phyloP scores from a whole-genome alignment of 2,113 vertebrate species.

The Riparia riparia region DNA sequence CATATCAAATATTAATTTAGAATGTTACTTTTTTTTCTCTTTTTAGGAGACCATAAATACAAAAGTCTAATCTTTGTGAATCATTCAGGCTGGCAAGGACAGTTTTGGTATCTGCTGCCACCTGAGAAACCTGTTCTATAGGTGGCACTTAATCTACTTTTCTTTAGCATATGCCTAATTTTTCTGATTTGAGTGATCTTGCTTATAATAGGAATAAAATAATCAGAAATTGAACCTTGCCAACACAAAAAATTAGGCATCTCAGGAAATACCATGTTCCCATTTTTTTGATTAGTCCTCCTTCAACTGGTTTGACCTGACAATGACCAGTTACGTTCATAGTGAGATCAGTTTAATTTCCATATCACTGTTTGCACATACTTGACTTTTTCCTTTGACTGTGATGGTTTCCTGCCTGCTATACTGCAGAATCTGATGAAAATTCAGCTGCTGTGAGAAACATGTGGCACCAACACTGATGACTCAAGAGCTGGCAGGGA shows the following conservation, averaged over 20 bases:
- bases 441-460: not conserved
- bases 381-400: not conserved
- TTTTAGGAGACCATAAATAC: not conserved
- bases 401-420: not conserved
- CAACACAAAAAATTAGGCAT: not conserved
- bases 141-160: not conserved
- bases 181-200: not conserved
- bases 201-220: not conserved
- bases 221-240: not conserved
- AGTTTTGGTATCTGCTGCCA: not conserved
- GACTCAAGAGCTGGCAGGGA: conserved; percentile 17
- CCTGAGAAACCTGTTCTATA: not conserved
- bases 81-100: not conserved
- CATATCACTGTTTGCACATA: not conserved
- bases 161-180: not conserved
- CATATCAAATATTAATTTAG: not conserved
- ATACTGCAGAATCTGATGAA: not conserved
- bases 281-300: not conserved
- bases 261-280: not conserved
- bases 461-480: not conserved
- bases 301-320: not conserved
- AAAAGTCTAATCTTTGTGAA: not conserved
- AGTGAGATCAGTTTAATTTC: not conserved
- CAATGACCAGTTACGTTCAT: not conserved
- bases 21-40: not conserved